Base-by-base conservation (phyloP, 2,888 invertebrate species). In the Monopis laevigella region DNA sequence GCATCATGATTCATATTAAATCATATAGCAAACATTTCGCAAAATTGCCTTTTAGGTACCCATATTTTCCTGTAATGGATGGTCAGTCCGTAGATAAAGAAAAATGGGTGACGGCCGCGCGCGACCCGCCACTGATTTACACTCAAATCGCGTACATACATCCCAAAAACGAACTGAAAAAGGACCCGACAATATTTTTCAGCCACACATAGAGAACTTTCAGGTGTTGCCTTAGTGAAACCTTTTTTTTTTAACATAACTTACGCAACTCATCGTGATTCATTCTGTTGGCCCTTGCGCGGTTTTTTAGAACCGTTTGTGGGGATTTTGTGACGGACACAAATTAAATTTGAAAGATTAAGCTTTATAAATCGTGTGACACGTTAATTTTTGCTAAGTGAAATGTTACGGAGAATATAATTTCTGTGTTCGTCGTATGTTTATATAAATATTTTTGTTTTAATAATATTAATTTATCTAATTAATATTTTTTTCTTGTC, bases 51-150 rank as follows among this genome's bases (percentile, higher is more conserved):
- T 32, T 32, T 7, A 5, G 29, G 29, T 12, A 32, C 10, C 11
- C 17, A 32, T 32, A 32, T 32, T 32, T 32, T 17, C 3, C 17
- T 14, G n/a, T 32, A 32, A 32, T 32, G 32, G 32, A 17, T 17
- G 32, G 17, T n/a, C 32, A 5, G 32, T 17, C 16, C 17, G 14
- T 17, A 17, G 32, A 3, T 10, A 32, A 2, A 17, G 32, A 17
- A 16, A 32, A 17, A 32, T 16, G n/a, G 14, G n/a, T 32, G 32
- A 21, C 24, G 21, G 18, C 21, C 21, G 16, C 36, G 21, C 36
- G 36, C 21, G 36, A 11, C n/a, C 36, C n/a, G 18, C 16, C 12
- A 7, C 36, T 21, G 36, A 36, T 36, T 36, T 36, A 36, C 36
- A 19, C 36, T 21, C 36, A 36, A 36, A 36, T 36, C 21, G 36